Evolutionary conservation across 2,797 vertebrate genomes (phyloP), one percentile per base, ranked within the genome.

Genomic region (Delichon dasypus): DNA sequence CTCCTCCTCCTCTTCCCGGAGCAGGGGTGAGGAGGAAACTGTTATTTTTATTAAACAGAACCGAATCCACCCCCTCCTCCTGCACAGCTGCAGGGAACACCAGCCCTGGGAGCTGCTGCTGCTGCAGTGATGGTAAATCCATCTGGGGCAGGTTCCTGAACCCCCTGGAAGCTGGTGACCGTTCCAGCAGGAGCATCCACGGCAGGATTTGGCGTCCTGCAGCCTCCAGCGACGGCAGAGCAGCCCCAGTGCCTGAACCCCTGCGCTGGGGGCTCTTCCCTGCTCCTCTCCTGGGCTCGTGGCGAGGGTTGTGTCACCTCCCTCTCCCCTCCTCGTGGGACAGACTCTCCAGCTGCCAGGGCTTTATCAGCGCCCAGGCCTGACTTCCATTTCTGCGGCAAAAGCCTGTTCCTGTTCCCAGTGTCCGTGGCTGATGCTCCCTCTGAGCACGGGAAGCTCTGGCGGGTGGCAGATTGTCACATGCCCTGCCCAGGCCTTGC

Each of bases 131-230:
- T 11, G 60, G 4, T n/a, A 55, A 72, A 64, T 38, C 57, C 0
- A 0, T 1, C 22, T 4, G 5, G 19, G 47, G 6, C 5, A 4
- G 13, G 13, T 25, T 23, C 23, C 30, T 5, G 15, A 62, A 19
- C 4, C 48, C 36, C 47, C 44, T 5, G 40, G 57, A 16, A 54
- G 74, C n/a, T 71, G 50, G 12, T 7, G 54, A 20, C 47, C 74
- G 7, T 18, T 22, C 1, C 0, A 13, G 36, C 53, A 66, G 76
- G 47, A 73, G 68, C 6, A 17, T 14, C 57, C 6, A 1, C 0
- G 4, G 32, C 48, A 5, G 70, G 42, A 18, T 21, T n/a, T 44
- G n/a, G 18, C 57, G n/a, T 11, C 25, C 53, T 58, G 57, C 70
- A 55, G 34, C 26, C 55, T 60, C 44, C 2, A 6, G 66, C 25